phyloP scores from a whole-genome alignment of 2,113 vertebrate species.

The Otus sunia region DNA sequence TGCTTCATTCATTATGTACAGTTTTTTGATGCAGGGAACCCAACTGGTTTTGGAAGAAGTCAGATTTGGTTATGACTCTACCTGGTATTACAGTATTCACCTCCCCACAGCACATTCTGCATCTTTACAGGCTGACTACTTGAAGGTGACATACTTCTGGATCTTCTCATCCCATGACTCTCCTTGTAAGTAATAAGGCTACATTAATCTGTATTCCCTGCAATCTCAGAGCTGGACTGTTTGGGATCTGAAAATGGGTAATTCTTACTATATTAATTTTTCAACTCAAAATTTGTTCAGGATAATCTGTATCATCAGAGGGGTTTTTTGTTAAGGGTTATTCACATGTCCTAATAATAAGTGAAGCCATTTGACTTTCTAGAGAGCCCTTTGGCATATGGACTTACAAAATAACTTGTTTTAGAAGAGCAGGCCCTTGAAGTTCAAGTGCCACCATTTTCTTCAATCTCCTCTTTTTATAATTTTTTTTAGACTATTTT shows the following conservation, averaged over 20 bases:
- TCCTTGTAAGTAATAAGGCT: neutral
- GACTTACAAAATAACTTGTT: neutral
- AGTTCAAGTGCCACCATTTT: constrained; percentile 34
- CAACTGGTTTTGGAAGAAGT: constrained; percentile 13
- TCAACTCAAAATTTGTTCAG: neutral
- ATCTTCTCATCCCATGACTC: neutral
- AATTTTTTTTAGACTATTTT: neutral
- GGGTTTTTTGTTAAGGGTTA: neutral
- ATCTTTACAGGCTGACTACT: neutral
- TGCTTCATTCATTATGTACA: neutral
- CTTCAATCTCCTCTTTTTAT: neutral
- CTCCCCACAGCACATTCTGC: neutral
- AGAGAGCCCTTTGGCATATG: neutral
- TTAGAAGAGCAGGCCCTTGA: neutral
- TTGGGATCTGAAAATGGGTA: neutral
- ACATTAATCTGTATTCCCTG: neutral
- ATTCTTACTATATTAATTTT: neutral
- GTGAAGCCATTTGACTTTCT: neutral
- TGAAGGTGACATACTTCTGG: neutral
- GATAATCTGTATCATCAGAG: neutral
- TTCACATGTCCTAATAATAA: neutral
- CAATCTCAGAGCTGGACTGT: neutral
- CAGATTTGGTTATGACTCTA: constrained; percentile 24
- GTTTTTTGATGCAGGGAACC: neutral
- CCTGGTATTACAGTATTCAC: neutral